Base-by-base conservation (phyloP, 1,140 invertebrate species). In the Sesamia nonagrioides region DNA sequence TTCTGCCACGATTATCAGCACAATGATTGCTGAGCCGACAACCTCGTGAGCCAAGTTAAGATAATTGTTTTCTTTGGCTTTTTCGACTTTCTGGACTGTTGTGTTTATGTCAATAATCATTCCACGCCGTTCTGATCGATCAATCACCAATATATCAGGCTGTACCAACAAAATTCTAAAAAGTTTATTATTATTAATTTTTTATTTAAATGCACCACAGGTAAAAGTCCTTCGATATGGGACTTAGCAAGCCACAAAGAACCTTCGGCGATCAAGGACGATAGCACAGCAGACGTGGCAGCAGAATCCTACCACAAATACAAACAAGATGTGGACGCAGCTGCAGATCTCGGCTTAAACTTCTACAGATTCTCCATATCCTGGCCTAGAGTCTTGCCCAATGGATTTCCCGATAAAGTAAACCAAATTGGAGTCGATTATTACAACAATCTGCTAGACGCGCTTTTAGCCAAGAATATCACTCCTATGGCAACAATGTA, bases 331-430 rank as follows among this genome's bases (percentile, higher is more conserved):
- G 88, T 95, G 0, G 84, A 95, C 86, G 92, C 95, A 82, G 88
- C 94, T 5, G 90, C 85, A 72, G 92, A 95, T 40, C 78, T 95
- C 13, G 91, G 92, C 37, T 88, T 96, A 0, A 86, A 95, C 63
- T 92, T 95, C 56, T 97, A 97, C 83, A 91, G 96, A n/a, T 97
- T 97, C 89, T 97, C 96, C 0, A 87, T 97, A 40, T 96, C 96
- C 2, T 97, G 97, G 97, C 77, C 96, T 1, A 86, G 97, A 17
- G 95, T 97, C 2, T 88, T 97, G 50, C 96, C 97, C 2, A 93
- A 91, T 37, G 96, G 96, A 42, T 96, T 95, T 54, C 84, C 93
- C 33, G 92, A 95, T 61, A 81, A 92, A 0, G 89, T 97, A 7
- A 97, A 96, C 84, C 87, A 93, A 60, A 82, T 91, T 6, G 96